Evolutionary conservation across 2,797 vertebrate genomes (phyloP).

Genomic region (Nothura maculosa): DNA sequence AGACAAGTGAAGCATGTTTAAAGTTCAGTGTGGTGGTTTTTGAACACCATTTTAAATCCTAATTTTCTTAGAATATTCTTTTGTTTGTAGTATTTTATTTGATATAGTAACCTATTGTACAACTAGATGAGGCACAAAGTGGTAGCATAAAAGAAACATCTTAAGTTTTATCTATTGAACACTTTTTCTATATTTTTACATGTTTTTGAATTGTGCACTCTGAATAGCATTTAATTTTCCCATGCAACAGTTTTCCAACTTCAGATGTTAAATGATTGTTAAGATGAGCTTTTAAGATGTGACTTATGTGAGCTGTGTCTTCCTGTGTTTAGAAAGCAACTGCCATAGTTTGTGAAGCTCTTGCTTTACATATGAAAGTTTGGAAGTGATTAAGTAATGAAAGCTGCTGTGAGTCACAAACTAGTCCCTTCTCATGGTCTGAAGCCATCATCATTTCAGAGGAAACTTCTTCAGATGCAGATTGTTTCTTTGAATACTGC

Average conservation of each 20-base stretch:
- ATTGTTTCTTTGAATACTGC: not conserved
- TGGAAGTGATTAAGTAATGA: not conserved
- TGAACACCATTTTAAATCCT: not conserved
- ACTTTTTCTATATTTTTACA: not conserved
- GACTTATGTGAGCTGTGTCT: not conserved
- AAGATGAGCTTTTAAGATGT: not conserved
- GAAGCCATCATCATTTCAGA: not conserved
- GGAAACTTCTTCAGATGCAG: not conserved
- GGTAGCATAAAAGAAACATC: not conserved
- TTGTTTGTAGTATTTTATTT: not conserved
- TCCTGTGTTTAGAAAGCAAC: not conserved
- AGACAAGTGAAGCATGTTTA: not conserved
- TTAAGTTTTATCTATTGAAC: slow-evolving; percentile 23
- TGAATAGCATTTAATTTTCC: not conserved
- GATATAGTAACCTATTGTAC: not conserved
- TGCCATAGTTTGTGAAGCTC: not conserved
- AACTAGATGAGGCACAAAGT: not conserved
- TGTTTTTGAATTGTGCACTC: not conserved
- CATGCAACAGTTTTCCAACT: not conserved
- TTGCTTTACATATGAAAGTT: not conserved
- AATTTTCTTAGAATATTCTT: not conserved
- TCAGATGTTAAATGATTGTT: not conserved
- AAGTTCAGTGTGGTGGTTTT: not conserved
- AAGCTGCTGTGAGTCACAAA: not conserved
- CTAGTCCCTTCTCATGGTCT: not conserved